These are phyloP conservation scores for Parus major DNA, from an alignment of 2,113 vertebrate genomes.

Conservation along the genomic window DNA sequence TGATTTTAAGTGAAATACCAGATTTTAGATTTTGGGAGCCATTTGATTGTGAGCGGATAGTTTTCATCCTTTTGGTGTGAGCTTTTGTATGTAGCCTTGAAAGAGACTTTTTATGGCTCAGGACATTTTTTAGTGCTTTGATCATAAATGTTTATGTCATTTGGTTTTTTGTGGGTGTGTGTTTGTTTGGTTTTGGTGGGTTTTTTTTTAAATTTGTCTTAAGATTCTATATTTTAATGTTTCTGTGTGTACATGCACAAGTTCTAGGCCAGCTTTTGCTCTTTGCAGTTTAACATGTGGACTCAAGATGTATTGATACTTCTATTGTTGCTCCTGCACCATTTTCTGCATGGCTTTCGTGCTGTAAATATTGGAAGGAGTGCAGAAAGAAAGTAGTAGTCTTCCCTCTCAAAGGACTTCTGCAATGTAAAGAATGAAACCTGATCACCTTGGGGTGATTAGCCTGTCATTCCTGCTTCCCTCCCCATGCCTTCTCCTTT, in stretches of 20 bases:
- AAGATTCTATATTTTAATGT: background rate
- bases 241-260: rapidly evolving
- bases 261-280: background rate
- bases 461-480: background rate
- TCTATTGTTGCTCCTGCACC: background rate
- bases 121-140: background rate
- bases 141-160: background rate
- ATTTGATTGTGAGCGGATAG: background rate
- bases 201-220: background rate
- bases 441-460: background rate
- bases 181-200: too few species aligned
- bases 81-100: background rate
- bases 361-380: background rate
- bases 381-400: background rate
- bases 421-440: background rate
- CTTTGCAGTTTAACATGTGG: background rate
- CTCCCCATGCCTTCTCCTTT: background rate
- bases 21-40: background rate
- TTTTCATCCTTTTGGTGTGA: background rate
- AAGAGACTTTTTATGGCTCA: background rate
- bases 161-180: too few species aligned
- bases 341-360: background rate
- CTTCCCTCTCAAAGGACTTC: background rate
- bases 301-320: background rate
- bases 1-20: background rate